phyloP scores from a whole-genome alignment of 2,888 invertebrate species.

The Malthinus flaveolus region DNA sequence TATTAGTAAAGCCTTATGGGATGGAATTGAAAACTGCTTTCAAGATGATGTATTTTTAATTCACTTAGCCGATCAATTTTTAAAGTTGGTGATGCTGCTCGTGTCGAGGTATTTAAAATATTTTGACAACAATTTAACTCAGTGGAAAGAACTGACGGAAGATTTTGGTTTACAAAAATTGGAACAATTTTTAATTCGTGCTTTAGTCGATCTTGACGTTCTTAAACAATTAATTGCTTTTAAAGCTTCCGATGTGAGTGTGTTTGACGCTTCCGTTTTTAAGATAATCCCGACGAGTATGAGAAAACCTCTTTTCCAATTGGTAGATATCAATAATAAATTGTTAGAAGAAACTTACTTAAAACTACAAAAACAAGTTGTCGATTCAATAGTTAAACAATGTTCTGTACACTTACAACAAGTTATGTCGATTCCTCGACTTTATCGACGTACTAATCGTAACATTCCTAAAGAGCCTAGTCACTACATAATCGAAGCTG shows the following conservation, averaged over 20 bases:
- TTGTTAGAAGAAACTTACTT: conserved; percentile 33
- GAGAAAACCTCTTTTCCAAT: conserved; percentile 36
- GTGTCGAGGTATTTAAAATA: conserved; percentile 79
- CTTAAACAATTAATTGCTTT: conserved; percentile 36
- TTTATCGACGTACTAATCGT: conserved; percentile 90
- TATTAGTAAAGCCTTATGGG: conserved; percentile 59
- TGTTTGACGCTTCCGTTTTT: conserved; percentile 39
- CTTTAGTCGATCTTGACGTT: conserved; percentile 42
- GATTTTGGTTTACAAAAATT: conserved; percentile 24
- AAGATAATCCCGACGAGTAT: conserved; percentile 40
- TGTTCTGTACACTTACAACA: conserved; percentile 69
- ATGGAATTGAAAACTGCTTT: conserved; percentile 65
- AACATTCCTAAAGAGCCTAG: conserved; percentile 82
- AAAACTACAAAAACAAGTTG: conserved; percentile 39
- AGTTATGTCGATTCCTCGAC: conserved; percentile 90
- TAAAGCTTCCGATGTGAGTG: neutral
- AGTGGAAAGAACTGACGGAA: conserved; percentile 7
- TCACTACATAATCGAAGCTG: conserved; percentile 61
- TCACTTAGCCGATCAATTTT: conserved; percentile 80
- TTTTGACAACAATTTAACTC: conserved; percentile 51
- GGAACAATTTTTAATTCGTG: conserved; percentile 42
- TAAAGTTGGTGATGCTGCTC: conserved; percentile 86
- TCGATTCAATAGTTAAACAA: conserved; percentile 45
- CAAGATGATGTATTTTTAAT: conserved; percentile 76
- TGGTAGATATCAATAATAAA: conserved; percentile 40